Evolutionary conservation across 1,140 invertebrate genomes (phyloP), one percentile per base, ranked within the genome.

Genomic region (Mercenaria mercenaria): DNA sequence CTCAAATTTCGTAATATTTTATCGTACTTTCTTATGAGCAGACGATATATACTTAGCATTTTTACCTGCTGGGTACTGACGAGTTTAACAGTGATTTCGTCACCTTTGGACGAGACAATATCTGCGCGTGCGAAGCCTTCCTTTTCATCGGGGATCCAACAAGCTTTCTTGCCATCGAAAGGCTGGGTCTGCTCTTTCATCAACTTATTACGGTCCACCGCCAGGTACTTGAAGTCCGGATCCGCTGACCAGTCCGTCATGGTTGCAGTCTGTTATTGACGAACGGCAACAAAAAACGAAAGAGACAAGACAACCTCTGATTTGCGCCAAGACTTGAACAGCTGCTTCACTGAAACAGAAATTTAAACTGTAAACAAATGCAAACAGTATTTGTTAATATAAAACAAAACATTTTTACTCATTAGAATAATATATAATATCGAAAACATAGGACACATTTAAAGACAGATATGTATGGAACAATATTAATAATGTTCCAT

Each of bases 131-230:
- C 94, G 97, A 98, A 99, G 94, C 99, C 99, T 94, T 99, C 99
- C 96, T 99, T 99, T 94, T 99, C 98, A 96, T 99, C 98, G 89
- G 99, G 98, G 88, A 99, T 98, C 99, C 99, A 99, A 97, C 99
- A 99, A 95, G 98, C 98, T 97, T 99, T 99, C 97, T 99, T 99
- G 96, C 98, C 99, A 97, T 99, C 99, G 97, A 99, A 96, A 23
- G 93, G 91, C 67, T 92, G 88, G 50, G 93, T 93, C 23, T 74
- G 47, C 74, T 95, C 94, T 74, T 93, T 93, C 94, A 96, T 81
- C 74, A 95, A 67, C 92, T 94, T 94, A 91, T 95, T 95, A 43
- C 93, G 87, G 89, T 96, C 94, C 4, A 96, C 93, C 20, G 92
- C 93, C 56, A 96, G 92, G 82, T 94, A 96, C 87, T 94, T 82